Evolutionary conservation across 2,888 invertebrate genomes (phyloP), one percentile per base, ranked within the genome.

Genomic region (Mythimna pallens): DNA sequence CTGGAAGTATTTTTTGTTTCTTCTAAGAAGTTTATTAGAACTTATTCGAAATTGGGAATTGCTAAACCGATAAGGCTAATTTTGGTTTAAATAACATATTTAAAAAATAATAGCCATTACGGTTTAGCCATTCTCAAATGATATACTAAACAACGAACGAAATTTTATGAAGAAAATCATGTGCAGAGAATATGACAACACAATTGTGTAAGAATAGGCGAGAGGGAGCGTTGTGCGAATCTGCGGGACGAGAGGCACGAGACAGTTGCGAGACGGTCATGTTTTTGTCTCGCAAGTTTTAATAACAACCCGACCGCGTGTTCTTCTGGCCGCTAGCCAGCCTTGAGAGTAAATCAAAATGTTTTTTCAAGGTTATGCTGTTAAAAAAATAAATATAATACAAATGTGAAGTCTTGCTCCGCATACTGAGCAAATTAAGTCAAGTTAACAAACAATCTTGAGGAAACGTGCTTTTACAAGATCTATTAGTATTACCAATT

Each of bases 271-370:
- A 91, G 90, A 91, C 89, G 85, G 79, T 81, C 70, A 82, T 88
- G 86, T 89, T 87, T 43, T 89, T 85, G 84, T 87, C 85, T 83
- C 76, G 69, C 72, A 86, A 84, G 80, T 86, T 86, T 82, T 87
- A 86, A 86, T 85, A 87, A 88, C 86, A 88, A 90, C 85, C 87
- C 71, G 78, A 73, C 84, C 86, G 86, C 83, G 84, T 84, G 83
- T 81, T 82, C 82, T 84, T 82, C 87, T 91, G 93, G 93, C 89
- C 67, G 66, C 30, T 54, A 55, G 92, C 93, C 93, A 93, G 87
- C 75, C 79, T 82, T 86, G 79, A 75, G 40, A 79, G 82, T 82
- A 87, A 86, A 86, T 83, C 78, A 83, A 76, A 77, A 70, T 69
- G 58, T 70, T 80, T 83, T n/a, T 77, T 68, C 80, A 81, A 87